These are phyloP conservation scores for Mythimna impura DNA, from an alignment of 2,888 invertebrate genomes.

Conservation along the genomic window DNA sequence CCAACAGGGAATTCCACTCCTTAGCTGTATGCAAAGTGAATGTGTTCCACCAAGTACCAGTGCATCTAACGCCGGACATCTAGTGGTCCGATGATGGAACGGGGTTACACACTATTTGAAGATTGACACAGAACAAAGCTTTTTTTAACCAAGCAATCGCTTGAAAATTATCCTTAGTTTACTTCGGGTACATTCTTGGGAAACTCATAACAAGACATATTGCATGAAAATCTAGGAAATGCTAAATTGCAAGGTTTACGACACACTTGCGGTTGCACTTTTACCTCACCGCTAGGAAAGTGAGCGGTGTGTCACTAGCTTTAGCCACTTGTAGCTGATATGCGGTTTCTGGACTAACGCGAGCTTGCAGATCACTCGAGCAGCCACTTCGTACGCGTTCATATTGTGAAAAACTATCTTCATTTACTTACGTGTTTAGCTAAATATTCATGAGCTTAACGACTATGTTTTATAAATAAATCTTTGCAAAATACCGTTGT, in stretches of 20 bases:
- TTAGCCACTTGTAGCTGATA: slow-evolving; percentile 79
- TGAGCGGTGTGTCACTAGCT: slow-evolving; percentile 78
- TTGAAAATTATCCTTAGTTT: not conserved
- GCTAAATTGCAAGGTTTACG: slow-evolving; percentile 72
- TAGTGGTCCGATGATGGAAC: no score
- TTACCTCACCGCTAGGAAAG: slow-evolving; percentile 78
- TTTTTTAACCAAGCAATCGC: no score
- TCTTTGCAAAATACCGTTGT: not conserved
- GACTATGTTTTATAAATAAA: slow-evolving; percentile 20
- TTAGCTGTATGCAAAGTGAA: no score
- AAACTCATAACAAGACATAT: slow-evolving; percentile 43
- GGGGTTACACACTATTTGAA: no score
- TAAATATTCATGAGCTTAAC: slow-evolving; percentile 15
- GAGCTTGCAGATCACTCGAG: slow-evolving; percentile 56
- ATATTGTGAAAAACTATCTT: slow-evolving; percentile 35
- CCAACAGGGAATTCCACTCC: no score
- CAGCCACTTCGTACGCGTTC: slow-evolving; percentile 45
- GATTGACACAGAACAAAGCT: no score
- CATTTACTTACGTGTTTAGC: slow-evolving; percentile 5
- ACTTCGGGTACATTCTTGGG: not conserved
- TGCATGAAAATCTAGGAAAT: slow-evolving; percentile 57
- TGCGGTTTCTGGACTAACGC: slow-evolving; percentile 75
- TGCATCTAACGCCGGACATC: no score
- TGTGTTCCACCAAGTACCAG: no score
- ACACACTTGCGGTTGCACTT: slow-evolving; percentile 77